phyloP scores from a whole-genome alignment of 1,140 invertebrate species.

The Cardiocondyla obscurior region DNA sequence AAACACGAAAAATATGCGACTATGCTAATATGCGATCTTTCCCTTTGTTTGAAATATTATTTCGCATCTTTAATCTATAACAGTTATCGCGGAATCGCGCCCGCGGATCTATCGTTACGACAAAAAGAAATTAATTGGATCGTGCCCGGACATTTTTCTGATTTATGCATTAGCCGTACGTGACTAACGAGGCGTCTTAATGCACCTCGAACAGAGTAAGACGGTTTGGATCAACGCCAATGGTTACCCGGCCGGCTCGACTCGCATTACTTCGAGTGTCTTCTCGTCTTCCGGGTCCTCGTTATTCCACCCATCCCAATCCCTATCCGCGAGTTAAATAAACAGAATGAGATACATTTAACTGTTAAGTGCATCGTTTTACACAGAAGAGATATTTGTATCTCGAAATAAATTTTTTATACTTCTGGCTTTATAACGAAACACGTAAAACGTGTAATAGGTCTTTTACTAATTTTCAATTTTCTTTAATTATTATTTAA shows the following conservation, averaged over 20 bases:
- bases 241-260: slow-evolving; percentile 48
- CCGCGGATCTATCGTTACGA: background rate
- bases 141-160: slow-evolving; percentile 41
- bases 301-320: slow-evolving; percentile 30
- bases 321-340: slow-evolving; percentile 47
- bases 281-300: slow-evolving; percentile 36
- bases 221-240: slow-evolving; percentile 64
- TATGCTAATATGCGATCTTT: background rate
- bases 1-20: slow-evolving; percentile 1
- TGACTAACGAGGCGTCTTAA: slow-evolving; percentile 61
- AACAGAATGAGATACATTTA: slow-evolving; percentile 50
- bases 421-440: background rate
- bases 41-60: background rate
- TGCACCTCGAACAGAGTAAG: slow-evolving; percentile 60
- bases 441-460: slow-evolving; percentile 15
- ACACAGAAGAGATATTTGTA: background rate
- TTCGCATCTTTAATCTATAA: background rate
- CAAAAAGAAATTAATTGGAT: slow-evolving; percentile 43
- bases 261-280: slow-evolving; percentile 67
- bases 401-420: slow-evolving; percentile 15
- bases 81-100: background rate
- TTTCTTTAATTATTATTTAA: background rate
- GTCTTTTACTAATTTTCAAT: background rate
- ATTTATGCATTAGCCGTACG: slow-evolving; percentile 54
- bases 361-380: slow-evolving; percentile 44